These are phyloP conservation scores for Morpho deidamia DNA, from an alignment of 2,888 invertebrate species.

Conservation along the genomic window DNA sequence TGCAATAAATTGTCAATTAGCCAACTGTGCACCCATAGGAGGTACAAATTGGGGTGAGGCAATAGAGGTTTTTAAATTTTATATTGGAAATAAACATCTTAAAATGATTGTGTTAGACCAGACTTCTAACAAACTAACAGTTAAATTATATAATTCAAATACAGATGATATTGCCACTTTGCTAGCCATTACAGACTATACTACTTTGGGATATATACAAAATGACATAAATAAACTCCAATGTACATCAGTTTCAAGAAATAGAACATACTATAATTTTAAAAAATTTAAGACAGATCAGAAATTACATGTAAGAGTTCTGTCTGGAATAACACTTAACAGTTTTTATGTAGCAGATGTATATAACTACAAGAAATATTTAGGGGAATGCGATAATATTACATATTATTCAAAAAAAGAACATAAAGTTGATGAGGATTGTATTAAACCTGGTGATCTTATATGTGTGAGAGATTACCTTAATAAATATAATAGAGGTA, in stretches of 20 bases:
- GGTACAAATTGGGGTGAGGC: constrained; percentile 21
- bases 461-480: constrained; percentile 20
- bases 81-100: constrained; percentile 30
- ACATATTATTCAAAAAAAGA: constrained; percentile 19
- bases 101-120: constrained; percentile 28
- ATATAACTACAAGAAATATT: constrained; percentile 25
- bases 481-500: constrained; percentile 29
- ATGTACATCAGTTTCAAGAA: constrained; percentile 1
- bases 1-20: constrained; percentile 31
- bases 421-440: constrained; percentile 15
- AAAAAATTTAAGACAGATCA: constrained; percentile 24
- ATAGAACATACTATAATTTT: constrained; percentile 19
- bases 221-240: constrained; percentile 8
- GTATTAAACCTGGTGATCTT: constrained; percentile 21
- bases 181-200: constrained; percentile 30
- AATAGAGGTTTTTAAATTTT: constrained; percentile 34
- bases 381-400: constrained; percentile 22
- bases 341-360: constrained; percentile 31
- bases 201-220: constrained; percentile 26
- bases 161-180: constrained; percentile 37
- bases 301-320: constrained; percentile 26
- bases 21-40: constrained; percentile 28
- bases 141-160: constrained; percentile 30
- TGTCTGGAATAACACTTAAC: constrained; percentile 25
- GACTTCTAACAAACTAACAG: constrained; percentile 24